A percentile compares a stretch with the other conserved stretches of the same genome.
phyloP scores from a whole-genome alignment of 2,888 invertebrate genomes.

The Parapristionchus giblindavisi region DNA sequence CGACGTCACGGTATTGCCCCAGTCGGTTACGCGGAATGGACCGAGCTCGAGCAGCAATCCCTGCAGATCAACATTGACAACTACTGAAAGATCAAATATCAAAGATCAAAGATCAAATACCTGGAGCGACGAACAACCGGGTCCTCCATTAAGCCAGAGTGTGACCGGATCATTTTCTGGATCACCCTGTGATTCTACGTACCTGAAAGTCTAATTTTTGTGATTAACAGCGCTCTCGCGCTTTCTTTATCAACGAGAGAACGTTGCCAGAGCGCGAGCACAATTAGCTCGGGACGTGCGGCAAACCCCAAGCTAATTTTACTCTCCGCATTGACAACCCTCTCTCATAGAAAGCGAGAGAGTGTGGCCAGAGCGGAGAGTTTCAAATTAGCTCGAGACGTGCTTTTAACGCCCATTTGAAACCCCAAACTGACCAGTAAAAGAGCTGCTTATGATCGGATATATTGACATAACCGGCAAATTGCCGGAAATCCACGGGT shows the following conservation, averaged over 20 bases:
- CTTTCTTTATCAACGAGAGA: not conserved
- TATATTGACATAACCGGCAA: slow-evolving; percentile 72
- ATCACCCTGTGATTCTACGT: slow-evolving; percentile 67
- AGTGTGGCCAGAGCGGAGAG: too few species aligned
- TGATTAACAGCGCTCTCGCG: not conserved
- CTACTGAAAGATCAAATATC: not conserved
- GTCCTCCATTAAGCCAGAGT: slow-evolving; percentile 71
- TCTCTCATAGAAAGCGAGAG: not conserved
- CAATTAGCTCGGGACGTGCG: not conserved
- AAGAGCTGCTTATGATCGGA: slow-evolving; percentile 69
- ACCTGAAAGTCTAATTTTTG: slow-evolving; percentile 34
- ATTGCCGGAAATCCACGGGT: slow-evolving; percentile 69
- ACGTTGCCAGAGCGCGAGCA: not conserved
- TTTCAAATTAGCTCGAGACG: too few species aligned
- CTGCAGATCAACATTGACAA: slow-evolving; percentile 36
- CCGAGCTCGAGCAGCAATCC: slow-evolving; percentile 71
- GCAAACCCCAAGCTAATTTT: too few species aligned
- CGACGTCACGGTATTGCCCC: slow-evolving; percentile 56
- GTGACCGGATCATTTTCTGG: slow-evolving; percentile 71
- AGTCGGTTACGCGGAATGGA: slow-evolving; percentile 67
- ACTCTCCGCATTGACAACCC: too few species aligned
- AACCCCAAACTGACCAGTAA: slow-evolving; percentile 70
- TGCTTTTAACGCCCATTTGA: not conserved
- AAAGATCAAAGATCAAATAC: not conserved
- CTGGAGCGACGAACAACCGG: slow-evolving; percentile 57